phyloP scores from a whole-genome alignment of 1,140 invertebrate species.

The Drosophila simulans region DNA sequence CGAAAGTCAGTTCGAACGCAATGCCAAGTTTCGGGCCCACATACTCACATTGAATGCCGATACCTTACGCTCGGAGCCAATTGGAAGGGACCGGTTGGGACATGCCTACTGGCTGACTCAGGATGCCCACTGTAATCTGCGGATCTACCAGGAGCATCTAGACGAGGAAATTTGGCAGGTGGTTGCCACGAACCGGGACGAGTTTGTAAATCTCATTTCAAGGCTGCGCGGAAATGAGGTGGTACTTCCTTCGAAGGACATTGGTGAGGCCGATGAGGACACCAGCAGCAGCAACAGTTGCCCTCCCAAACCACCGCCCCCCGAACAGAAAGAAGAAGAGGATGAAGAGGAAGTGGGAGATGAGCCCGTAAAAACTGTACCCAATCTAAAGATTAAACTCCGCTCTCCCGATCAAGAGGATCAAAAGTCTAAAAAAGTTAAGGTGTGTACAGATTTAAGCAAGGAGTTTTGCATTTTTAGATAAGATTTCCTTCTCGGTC shows the following conservation, averaged over 20 bases:
- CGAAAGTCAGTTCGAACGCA: slow-evolving; percentile 97
- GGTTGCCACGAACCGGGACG: slow-evolving; percentile 93
- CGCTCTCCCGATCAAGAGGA: slow-evolving; percentile 54
- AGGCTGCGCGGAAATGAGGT: slow-evolving; percentile 89
- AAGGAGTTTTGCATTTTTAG: background rate
- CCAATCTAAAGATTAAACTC: slow-evolving; percentile 80
- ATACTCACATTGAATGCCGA: slow-evolving; percentile 92
- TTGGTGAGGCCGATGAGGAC: slow-evolving; percentile 88
- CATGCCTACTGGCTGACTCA: slow-evolving; percentile 96
- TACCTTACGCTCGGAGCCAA: slow-evolving; percentile 92
- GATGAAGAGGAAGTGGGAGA: slow-evolving; percentile 63
- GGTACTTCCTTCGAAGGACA: slow-evolving; percentile 85
- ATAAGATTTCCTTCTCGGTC: background rate
- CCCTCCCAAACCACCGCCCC: slow-evolving; percentile 78
- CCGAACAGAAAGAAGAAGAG: slow-evolving; percentile 77
- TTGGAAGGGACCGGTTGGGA: slow-evolving; percentile 95
- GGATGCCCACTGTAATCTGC: slow-evolving; percentile 94
- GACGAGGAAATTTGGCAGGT: slow-evolving; percentile 98
- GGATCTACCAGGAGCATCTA: slow-evolving; percentile 96
- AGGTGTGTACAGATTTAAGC: slow-evolving; percentile 42
- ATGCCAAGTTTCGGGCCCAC: slow-evolving; percentile 96
- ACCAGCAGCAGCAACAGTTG: slow-evolving; percentile 84
- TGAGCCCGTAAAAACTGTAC: slow-evolving; percentile 56
- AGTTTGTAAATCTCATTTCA: slow-evolving; percentile 90
- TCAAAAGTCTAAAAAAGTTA: slow-evolving; percentile 56